Base-by-base conservation (phyloP, 2,113 vertebrate species). In the Silurus meridionalis region DNA sequence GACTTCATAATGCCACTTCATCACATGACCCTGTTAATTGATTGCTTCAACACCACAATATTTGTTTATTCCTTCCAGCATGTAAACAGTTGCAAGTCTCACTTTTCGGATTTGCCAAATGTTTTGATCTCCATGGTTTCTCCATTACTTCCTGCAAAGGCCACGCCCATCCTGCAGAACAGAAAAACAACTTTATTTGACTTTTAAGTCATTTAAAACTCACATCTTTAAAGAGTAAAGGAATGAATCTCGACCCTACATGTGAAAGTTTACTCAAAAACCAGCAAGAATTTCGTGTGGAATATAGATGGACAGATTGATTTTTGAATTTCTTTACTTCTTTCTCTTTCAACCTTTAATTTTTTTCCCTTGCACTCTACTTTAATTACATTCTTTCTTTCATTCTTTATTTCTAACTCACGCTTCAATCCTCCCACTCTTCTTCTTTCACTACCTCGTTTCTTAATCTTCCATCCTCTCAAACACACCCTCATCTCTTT, bases 51-150 rank as follows among this genome's bases (percentile, higher is more conserved):
- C 57, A 80, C 17, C 8, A 58, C 78, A 80, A 46, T 9, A 13
- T 9, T 6, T 28, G 13, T 23, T 60, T 61, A 46, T 80, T 80
- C 77, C 4, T 10, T 60, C 3, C 23, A 7, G 1, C 1, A 19
- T 46, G 57, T 80, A 10, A 0, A 80, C 58, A 80, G 61, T 17
- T 55, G 37, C 3, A 9, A 37, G n/a, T 90, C 90, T 75, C 95
- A 99, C 98, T 95, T 97, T 92, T 99, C 97, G 86, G 93, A 90
- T 92, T 95, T 98, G 90, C 97, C 97, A 85, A 97, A 96, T 61
- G 94, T 96, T 94, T 97, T 97, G 91, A 99, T 95, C 93, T 97
- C 97, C 97, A 98, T 96, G 37, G 57, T 95, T 87, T 98, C 95
- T 82, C 96, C 96, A 74, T 66, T 95, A 92, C 88, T 94, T 90